A percentile compares a stretch with the other conserved stretches of the same genome.
These are phyloP conservation scores for Prietella phreatophila DNA, from an alignment of 2,113 vertebrate genomes.

Conservation along the genomic window DNA sequence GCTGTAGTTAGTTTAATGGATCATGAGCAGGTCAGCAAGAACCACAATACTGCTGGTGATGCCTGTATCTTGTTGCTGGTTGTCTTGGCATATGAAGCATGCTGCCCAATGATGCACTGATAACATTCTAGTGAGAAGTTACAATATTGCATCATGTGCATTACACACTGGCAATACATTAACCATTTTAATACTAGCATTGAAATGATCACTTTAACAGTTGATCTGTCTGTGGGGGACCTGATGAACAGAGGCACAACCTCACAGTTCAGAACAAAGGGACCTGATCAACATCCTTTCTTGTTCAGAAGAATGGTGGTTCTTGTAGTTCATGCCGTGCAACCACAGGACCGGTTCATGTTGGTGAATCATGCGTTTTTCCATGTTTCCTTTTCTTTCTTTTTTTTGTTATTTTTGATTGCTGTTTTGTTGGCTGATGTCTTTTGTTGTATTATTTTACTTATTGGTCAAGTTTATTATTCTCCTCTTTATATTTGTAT, in stretches of 20 bases:
- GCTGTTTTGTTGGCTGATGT: background rate
- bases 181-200: background rate
- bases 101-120: background rate
- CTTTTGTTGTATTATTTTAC: background rate
- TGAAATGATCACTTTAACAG: background rate
- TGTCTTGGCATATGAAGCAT: background rate
- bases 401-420: background rate
- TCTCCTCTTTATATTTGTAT: background rate
- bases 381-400: background rate
- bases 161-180: background rate
- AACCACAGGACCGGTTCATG: background rate
- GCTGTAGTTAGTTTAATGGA: background rate
- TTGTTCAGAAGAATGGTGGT: background rate
- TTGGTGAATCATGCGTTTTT: background rate
- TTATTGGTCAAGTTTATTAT: background rate
- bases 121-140: background rate
- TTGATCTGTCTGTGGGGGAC: background rate
- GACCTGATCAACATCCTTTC: background rate
- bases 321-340: background rate
- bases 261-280: background rate
- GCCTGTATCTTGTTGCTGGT: background rate
- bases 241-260: background rate
- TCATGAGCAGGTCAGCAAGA: background rate
- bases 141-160: background rate
- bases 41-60: background rate